Percentiles rank a stretch among this genome's conserved stretches.
Conservation (phyloP, 30 jellyfish, hydroid and myxozoan species). For the Rhopilema esculentum region DNA sequence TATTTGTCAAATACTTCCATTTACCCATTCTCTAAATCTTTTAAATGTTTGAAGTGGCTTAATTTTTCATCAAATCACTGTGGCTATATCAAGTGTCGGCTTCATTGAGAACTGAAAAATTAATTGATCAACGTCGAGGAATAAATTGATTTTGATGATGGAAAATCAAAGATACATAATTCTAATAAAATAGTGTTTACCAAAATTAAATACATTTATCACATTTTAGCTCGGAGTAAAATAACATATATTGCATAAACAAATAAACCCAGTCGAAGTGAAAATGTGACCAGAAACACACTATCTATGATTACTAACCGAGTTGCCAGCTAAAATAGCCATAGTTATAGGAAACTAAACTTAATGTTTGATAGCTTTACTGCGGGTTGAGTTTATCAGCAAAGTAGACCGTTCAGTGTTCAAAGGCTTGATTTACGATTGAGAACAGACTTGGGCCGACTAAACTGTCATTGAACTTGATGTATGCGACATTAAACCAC, state of each 20-base stretch:
- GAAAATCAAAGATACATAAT: conserved; percentile 12
- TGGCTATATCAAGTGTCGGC: no score
- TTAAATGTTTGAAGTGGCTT: neutral
- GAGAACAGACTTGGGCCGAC: no score
- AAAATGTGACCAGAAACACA: no score
- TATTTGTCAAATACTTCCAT: neutral
- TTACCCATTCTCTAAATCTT: neutral
- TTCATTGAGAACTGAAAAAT: neutral
- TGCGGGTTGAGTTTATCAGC: no score
- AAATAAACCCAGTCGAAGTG: neutral
- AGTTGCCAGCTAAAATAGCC: no score
- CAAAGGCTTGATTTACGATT: no score
- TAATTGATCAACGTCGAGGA: neutral
- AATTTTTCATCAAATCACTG: neutral
- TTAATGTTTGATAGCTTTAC: no score
- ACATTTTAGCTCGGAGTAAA: neutral
- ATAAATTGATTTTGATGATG: neutral
- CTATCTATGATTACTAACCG: no score
- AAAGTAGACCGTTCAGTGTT: no score
- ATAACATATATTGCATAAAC: neutral
- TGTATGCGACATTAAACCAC: no score
- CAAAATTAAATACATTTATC: conserved; percentile 18
- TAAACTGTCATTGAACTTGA: no score
- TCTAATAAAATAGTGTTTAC: conserved; percentile 14
- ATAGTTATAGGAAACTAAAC: no score